Base-by-base conservation (phyloP, 2,113 vertebrate genomes). In the Scatophagus argus region DNA sequence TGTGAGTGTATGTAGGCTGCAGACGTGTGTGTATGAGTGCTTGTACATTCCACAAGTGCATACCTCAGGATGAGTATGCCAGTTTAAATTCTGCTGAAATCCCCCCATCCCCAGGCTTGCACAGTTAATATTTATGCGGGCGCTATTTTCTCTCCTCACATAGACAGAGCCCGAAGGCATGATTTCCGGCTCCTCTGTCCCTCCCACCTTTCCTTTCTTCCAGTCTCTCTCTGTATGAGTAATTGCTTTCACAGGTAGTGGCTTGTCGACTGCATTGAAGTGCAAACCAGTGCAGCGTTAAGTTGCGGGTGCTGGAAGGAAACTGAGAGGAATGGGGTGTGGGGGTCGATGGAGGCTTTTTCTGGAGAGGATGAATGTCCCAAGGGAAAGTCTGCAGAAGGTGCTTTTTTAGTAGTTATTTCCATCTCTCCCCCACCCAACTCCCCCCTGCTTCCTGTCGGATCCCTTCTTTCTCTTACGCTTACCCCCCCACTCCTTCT, bases 231-330 rank as follows among this genome's bases (percentile, higher is more conserved):
- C 77, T 82, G 75, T 76, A 74, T 87, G 85, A 88, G 84, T 92
- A 89, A 92, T 92, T 85, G 85, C 88, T 90, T 90, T 89, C 83
- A 79, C 91, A 92, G 88, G 92, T 92, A 89, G 88, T 76, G 89
- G 81, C 92, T 91, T 93, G 91, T 89, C 79, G 54, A 81, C 79
- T 25, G 77, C 81, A 88, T 73, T 89, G 86, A 84, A 89, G 89
- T 84, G 82, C 79, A 89, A 89, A 89, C 78, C 81, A 71, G 72
- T 82, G 87, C 85, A 66, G 79, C 76, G 87, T 82, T 79, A 78
- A 82, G 72, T 86, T 89, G 83, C 70, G 64, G 87, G 74, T 87
- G 86, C 87, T 80, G 86, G 81, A 81, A 77, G 81, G 59, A 89
- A 82, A 74, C 61, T 38, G 69, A 55, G 68, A 89, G 88, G 78